phyloP scores from a whole-genome alignment of 2,888 invertebrate genomes.

The Exephanes ischioxanthus region DNA sequence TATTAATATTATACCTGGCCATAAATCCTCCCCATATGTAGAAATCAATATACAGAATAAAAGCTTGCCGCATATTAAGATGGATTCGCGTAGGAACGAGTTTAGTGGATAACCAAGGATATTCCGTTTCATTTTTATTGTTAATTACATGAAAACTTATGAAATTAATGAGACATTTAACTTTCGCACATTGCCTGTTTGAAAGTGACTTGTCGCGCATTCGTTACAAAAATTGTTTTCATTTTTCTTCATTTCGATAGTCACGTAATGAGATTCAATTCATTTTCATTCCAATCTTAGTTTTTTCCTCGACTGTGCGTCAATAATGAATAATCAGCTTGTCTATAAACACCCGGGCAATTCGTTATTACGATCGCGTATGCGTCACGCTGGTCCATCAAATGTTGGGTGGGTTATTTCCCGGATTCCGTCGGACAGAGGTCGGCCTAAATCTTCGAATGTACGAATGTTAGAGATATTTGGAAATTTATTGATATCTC shows the following conservation, averaged over 20 bases:
- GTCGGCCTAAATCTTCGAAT: not conserved
- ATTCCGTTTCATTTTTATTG: too few relatives aligned
- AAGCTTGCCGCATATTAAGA: not conserved
- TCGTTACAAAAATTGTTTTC: too few relatives aligned
- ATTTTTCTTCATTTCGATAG: too few relatives aligned
- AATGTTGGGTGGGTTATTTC: slow-evolving; percentile 14
- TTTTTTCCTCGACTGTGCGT: too few relatives aligned
- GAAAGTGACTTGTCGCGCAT: too few relatives aligned
- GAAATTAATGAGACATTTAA: too few relatives aligned
- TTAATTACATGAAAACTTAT: too few relatives aligned
- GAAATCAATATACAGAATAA: slow-evolving; percentile 8
- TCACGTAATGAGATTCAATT: too few relatives aligned
- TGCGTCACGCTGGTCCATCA: not conserved
- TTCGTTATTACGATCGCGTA: not conserved
- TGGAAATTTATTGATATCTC: not conserved
- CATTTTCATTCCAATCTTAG: too few relatives aligned
- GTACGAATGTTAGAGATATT: slow-evolving; percentile 1
- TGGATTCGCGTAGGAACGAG: not conserved
- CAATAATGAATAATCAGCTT: too few relatives aligned
- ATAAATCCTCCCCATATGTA: slow-evolving; percentile 13
- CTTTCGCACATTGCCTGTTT: too few relatives aligned
- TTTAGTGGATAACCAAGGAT: not conserved
- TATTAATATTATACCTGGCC: slow-evolving; percentile 17
- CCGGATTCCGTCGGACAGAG: not conserved
- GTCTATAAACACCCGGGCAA: too few relatives aligned